Evolutionary conservation across 2,797 vertebrate species (phyloP).

Genomic region (Hephaestus fuliginosus): DNA sequence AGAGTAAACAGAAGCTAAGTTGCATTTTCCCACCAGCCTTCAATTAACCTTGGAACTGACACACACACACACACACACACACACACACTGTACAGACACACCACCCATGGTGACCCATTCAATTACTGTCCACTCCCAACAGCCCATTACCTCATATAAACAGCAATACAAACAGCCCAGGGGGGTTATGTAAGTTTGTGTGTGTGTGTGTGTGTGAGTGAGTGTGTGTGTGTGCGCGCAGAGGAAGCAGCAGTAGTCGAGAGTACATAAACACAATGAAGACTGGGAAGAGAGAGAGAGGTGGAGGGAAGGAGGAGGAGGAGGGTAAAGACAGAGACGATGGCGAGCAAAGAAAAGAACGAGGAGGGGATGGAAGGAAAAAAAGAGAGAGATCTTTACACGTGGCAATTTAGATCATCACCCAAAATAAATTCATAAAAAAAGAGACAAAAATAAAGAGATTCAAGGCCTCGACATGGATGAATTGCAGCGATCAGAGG

Average conservation of each 20-base stretch:
- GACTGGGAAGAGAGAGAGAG: background rate
- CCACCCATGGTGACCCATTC: conserved; percentile 68
- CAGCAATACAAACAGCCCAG: conserved; percentile 79
- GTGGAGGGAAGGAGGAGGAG: no score
- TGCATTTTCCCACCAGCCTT: conserved; percentile 85
- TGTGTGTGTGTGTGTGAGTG: conserved; percentile 28
- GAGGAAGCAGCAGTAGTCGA: conserved; percentile 24
- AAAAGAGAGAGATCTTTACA: background rate
- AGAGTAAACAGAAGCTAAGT: conserved; percentile 79
- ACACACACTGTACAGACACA: conserved; percentile 19
- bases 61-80: conserved; percentile 56
- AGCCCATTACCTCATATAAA: conserved; percentile 83
- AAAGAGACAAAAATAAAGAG: background rate
- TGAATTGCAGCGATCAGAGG: no score
- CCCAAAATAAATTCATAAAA: background rate
- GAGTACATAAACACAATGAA: conserved; percentile 39
- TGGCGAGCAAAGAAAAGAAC: no score
- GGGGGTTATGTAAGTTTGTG: conserved; percentile 58
- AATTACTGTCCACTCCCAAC: conserved; percentile 73
- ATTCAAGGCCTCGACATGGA: no score
- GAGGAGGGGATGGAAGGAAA: background rate
- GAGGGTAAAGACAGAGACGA: no score
- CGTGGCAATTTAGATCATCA: background rate
- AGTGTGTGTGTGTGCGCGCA: conserved; percentile 16
- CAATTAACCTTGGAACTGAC: conserved; percentile 72